Conservation (phyloP, 2,888 invertebrate genomes). For the Seira sanloemensis region DNA sequence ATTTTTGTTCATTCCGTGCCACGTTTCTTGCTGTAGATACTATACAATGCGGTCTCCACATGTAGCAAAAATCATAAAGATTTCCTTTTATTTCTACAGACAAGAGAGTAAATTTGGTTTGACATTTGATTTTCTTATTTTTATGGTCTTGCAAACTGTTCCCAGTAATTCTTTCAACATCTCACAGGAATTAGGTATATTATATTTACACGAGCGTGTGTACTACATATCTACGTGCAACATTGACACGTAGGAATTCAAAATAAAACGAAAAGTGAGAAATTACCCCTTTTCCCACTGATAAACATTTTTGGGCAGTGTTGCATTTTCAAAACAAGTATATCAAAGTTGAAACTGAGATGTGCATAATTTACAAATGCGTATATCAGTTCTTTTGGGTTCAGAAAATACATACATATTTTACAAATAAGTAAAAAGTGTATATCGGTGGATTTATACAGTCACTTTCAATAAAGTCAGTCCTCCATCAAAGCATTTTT, state of each 20-base stretch:
- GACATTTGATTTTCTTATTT: constrained; percentile 66
- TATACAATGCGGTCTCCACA: too few species aligned
- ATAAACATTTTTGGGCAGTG: background rate
- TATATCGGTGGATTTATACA: background rate
- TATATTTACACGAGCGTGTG: background rate
- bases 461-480: constrained; percentile 17
- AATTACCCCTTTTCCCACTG: too few species aligned
- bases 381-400: background rate
- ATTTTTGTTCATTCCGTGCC: too few species aligned
- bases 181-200: constrained; percentile 34
- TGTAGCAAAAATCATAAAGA: constrained; percentile 56
- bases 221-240: background rate
- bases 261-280: background rate
- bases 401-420: background rate
- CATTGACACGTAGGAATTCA: background rate
- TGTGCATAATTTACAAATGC: background rate
- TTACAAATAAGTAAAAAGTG: background rate
- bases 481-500: constrained; percentile 42
- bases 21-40: too few species aligned
- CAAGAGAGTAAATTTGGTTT: constrained; percentile 66
- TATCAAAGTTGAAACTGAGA: background rate
- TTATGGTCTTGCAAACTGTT: constrained; percentile 51
- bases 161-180: constrained; percentile 46
- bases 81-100: constrained; percentile 64
- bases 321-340: background rate